A percentile compares a stretch with the other conserved stretches of the same genome.
These are phyloP conservation scores for Tarsius wallacei DNA, from an alignment of 2,797 vertebrate genomes.

Conservation along the genomic window DNA sequence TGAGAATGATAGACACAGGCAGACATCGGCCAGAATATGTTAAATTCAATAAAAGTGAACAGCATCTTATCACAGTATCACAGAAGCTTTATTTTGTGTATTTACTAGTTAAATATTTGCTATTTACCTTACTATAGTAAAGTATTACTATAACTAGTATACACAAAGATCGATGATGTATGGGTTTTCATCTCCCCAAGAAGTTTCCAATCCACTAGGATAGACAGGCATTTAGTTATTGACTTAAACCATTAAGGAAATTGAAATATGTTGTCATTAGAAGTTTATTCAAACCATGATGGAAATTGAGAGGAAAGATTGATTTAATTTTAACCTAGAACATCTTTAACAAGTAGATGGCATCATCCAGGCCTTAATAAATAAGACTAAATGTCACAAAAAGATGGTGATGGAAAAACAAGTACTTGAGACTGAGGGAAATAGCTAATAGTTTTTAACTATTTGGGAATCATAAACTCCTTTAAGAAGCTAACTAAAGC, in stretches of 20 bases:
- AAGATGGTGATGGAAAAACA: background rate
- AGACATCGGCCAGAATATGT: background rate
- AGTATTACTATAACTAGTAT: background rate
- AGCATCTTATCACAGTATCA: background rate
- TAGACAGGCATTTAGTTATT: conserved; percentile 13
- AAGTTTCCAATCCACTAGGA: background rate
- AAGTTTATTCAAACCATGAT: background rate
- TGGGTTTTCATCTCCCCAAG: background rate
- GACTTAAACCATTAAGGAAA: background rate
- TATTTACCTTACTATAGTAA: background rate
- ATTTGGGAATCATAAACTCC: background rate
- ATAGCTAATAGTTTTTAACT: background rate
- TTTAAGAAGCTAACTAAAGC: background rate
- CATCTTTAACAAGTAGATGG: background rate
- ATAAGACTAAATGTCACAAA: background rate
- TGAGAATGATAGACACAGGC: background rate
- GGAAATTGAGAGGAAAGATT: background rate
- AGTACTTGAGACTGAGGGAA: background rate
- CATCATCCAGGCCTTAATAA: background rate
- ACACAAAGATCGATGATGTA: background rate
- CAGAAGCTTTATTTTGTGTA: background rate
- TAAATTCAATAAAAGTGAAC: conserved; percentile 21
- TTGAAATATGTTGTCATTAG: background rate
- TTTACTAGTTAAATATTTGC: background rate
- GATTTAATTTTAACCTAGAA: conserved; percentile 32